phyloP scores from a whole-genome alignment of 1,140 invertebrate species.

The Palaemon carinicauda region DNA sequence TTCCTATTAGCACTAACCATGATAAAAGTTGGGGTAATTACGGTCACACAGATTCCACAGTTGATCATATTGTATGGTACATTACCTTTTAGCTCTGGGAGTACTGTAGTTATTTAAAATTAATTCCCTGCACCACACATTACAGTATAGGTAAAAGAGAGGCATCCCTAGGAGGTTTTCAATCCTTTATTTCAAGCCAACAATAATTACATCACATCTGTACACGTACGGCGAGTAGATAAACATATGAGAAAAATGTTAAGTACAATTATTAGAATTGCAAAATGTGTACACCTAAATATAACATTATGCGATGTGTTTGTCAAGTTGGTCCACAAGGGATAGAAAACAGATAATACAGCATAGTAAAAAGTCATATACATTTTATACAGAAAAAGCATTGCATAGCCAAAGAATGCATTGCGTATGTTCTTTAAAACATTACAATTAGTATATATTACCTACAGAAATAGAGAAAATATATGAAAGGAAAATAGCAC shows the following conservation, averaged over 20 bases:
- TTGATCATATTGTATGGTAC: no score
- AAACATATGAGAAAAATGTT: slow-evolving; percentile 18
- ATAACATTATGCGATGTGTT: neutral
- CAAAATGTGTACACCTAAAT: neutral
- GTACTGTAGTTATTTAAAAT: no score
- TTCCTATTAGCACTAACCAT: no score
- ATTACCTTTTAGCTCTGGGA: no score
- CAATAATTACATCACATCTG: slow-evolving; percentile 49
- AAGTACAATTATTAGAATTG: slow-evolving; percentile 37
- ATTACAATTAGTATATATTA: no score
- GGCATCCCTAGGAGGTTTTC: no score
- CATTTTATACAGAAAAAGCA: neutral
- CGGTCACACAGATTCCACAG: no score
- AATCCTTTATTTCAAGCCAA: neutral
- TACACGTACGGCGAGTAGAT: neutral
- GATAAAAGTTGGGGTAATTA: no score
- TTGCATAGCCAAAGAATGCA: neutral
- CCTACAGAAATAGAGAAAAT: no score
- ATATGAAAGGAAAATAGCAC: no score
- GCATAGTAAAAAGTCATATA: neutral
- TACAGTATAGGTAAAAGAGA: no score
- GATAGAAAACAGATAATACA: neutral
- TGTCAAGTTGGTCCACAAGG: neutral
- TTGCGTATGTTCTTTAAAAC: neutral
- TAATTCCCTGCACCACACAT: no score